A percentile compares a stretch with the other conserved stretches of the same genome.
phyloP scores from a whole-genome alignment of 2,888 invertebrate genomes.

The Hydraecia micacea region DNA sequence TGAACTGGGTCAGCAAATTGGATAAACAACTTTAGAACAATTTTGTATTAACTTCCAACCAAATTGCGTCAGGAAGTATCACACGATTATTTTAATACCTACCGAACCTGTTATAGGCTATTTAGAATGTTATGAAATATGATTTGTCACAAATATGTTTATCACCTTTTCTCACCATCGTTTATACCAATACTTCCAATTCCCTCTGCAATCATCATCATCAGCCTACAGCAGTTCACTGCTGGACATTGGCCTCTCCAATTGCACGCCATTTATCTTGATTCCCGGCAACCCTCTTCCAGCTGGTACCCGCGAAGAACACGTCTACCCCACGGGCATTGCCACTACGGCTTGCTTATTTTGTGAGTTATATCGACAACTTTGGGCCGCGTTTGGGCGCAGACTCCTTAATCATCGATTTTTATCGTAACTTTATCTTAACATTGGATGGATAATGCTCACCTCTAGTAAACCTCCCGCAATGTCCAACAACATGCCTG shows the following conservation, averaged over 20 bases:
- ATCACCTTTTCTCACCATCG: not conserved
- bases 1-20: not conserved
- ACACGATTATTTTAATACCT: not conserved
- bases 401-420: not conserved
- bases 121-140: not conserved
- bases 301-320: not conserved
- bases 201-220: not conserved
- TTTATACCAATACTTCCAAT: not conserved
- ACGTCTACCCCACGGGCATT: not conserved
- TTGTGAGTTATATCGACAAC: not conserved
- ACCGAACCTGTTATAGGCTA: not conserved
- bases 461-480: constrained; percentile 86
- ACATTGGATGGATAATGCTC: constrained; percentile 39
- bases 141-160: not conserved
- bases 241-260: not conserved
- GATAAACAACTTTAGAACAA: not conserved
- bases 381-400: not conserved
- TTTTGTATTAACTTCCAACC: not conserved
- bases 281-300: too few relatives aligned
- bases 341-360: not conserved
- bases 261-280: not conserved
- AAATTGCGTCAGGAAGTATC: not conserved
- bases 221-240: not conserved
- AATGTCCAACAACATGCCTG: constrained; percentile 90
- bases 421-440: not conserved